Evolutionary conservation across 2,113 vertebrate genomes (phyloP).

Genomic region (Budorcas taxicolor): DNA sequence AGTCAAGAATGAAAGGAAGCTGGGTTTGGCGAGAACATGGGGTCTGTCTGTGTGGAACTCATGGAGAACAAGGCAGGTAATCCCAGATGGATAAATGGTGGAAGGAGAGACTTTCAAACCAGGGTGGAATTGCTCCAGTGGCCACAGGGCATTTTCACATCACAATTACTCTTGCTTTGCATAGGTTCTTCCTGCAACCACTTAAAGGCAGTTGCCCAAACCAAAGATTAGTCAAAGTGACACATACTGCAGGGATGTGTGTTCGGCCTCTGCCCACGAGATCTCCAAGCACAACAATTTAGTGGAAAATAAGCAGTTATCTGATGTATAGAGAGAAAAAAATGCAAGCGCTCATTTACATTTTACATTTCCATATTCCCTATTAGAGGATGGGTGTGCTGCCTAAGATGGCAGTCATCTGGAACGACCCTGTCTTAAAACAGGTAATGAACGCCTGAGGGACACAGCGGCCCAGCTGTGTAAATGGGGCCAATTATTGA

Average conservation of each 20-base stretch:
- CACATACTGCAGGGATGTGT: neutral
- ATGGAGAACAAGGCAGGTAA: neutral
- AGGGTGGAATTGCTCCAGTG: rapidly evolving
- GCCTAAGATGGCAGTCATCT: neutral
- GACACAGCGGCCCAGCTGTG: neutral
- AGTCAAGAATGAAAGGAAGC: neutral
- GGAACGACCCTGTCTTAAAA: neutral
- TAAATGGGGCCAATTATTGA: neutral
- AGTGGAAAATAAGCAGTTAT: neutral
- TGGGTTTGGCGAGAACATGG: rapidly evolving
- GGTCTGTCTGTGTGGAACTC: too few species aligned
- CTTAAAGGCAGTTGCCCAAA: neutral
- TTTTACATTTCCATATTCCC: neutral
- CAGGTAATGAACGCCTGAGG: neutral
- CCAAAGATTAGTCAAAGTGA: neutral
- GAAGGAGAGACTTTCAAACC: neutral
- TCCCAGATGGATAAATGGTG: neutral
- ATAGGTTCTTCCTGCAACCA: neutral
- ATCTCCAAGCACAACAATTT: neutral
- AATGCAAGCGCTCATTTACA: neutral
- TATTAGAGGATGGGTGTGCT: neutral
- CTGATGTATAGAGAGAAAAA: neutral
- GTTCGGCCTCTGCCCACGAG: neutral
- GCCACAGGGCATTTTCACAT: neutral
- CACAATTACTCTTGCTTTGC: neutral